Evolutionary conservation across 2,113 vertebrate genomes (phyloP).

Genomic region (Rostratula benghalensis): DNA sequence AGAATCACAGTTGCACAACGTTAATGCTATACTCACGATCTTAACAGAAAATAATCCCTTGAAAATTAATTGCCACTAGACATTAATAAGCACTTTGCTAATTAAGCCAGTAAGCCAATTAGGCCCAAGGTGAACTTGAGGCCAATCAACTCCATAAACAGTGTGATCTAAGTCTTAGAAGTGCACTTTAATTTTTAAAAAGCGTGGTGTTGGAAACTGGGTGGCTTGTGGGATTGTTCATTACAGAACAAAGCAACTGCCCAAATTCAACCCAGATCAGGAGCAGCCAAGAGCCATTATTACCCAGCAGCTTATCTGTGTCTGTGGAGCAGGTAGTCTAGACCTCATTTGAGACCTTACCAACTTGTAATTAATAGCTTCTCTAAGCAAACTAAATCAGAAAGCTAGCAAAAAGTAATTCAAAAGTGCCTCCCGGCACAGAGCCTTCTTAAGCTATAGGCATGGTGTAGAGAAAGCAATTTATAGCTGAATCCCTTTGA

Average conservation of each 20-base stretch:
- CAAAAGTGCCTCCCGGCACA: background rate
- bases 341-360: background rate
- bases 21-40: conserved; percentile 39
- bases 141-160: conserved; percentile 49
- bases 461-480: background rate
- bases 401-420: conserved; percentile 14
- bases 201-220: background rate
- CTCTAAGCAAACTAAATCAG: background rate
- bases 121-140: conserved; percentile 62
- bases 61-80: conserved; percentile 64
- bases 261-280: background rate
- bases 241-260: conserved; percentile 18
- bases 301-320: background rate
- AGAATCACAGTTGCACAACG: background rate
- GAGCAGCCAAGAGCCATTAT: conserved; percentile 6
- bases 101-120: conserved; percentile 66
- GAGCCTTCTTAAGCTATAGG: background rate
- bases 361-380: background rate
- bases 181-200: background rate
- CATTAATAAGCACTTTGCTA: conserved; percentile 64
- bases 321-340: background rate
- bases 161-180: conserved; percentile 10
- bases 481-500: background rate
- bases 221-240: background rate
- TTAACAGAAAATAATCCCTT: conserved; percentile 65